Evolutionary conservation across 2,113 vertebrate genomes (phyloP).

Genomic region (Elephas maximus): DNA sequence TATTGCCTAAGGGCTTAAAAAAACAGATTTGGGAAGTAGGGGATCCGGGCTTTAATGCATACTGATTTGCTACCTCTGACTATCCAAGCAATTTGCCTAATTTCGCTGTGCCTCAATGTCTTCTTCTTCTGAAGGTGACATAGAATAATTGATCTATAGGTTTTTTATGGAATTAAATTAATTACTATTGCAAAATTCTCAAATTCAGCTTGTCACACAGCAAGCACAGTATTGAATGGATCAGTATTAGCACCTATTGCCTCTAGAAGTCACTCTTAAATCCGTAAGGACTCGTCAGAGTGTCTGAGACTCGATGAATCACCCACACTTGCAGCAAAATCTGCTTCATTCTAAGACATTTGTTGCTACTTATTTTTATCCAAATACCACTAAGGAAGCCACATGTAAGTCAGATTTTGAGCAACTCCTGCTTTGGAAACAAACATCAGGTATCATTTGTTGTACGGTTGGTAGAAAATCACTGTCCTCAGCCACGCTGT

Average conservation of each 20-base stretch:
- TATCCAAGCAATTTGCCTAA: not conserved
- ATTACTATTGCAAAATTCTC: not conserved
- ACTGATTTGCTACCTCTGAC: not conserved
- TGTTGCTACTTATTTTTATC: not conserved
- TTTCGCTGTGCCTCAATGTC: not conserved
- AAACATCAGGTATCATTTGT: not conserved
- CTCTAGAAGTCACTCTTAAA: not conserved
- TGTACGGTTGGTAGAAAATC: not conserved
- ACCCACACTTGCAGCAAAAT: not conserved
- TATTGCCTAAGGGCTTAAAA: not conserved
- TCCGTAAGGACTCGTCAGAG: not conserved
- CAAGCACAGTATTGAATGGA: not conserved
- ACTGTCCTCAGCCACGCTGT: not conserved
- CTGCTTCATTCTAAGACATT: not conserved
- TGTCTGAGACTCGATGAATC: not conserved
- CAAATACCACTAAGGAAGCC: not conserved
- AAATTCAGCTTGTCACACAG: not conserved
- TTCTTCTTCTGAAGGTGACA: conserved; percentile 2
- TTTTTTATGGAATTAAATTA: not conserved
- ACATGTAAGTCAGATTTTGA: not conserved
- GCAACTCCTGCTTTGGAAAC: not conserved
- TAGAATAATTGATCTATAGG: not conserved
- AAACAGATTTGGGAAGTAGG: not conserved
- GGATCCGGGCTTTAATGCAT: not conserved
- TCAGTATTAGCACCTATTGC: not conserved